Evolutionary conservation across 2,888 invertebrate genomes (phyloP).

Genomic region (Andrena camellia): DNA sequence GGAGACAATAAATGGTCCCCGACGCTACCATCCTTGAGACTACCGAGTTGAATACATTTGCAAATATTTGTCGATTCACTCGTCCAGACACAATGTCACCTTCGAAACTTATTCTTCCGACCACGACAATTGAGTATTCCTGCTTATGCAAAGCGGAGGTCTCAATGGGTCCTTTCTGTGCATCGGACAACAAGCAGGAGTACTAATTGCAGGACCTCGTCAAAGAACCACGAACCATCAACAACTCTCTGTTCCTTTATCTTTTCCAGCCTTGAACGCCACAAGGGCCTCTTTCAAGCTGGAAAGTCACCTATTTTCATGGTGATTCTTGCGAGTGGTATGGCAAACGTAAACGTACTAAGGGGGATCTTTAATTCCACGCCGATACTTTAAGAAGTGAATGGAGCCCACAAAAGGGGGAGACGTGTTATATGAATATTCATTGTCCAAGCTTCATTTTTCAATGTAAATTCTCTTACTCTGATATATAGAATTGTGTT

Average conservation of each 20-base stretch:
- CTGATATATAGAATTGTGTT: no score
- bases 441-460: not conserved
- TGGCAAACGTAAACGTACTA: not conserved
- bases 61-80: conserved; percentile 28
- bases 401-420: not conserved
- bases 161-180: conserved; percentile 44
- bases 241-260: conserved; percentile 23
- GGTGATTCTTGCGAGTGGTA: conserved; percentile 1
- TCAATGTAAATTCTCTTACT: not conserved
- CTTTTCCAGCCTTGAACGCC: conserved; percentile 26
- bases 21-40: not conserved
- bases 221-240: conserved; percentile 36
- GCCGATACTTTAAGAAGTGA: conserved; percentile 3
- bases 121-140: conserved; percentile 27
- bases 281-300: conserved; percentile 48
- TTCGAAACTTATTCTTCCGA: conserved; percentile 31
- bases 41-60: conserved; percentile 1
- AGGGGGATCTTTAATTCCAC: not conserved
- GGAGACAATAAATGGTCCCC: not conserved
- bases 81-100: not conserved
- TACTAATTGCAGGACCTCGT: conserved; percentile 50
- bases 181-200: conserved; percentile 8
- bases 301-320: conserved; percentile 19
- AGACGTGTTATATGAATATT: not conserved
- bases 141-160: conserved; percentile 30